Percentiles rank a stretch among this genome's conserved stretches.
These are phyloP conservation scores for Tenthredo amoena DNA, from an alignment of 2,888 invertebrate species.

Conservation along the genomic window DNA sequence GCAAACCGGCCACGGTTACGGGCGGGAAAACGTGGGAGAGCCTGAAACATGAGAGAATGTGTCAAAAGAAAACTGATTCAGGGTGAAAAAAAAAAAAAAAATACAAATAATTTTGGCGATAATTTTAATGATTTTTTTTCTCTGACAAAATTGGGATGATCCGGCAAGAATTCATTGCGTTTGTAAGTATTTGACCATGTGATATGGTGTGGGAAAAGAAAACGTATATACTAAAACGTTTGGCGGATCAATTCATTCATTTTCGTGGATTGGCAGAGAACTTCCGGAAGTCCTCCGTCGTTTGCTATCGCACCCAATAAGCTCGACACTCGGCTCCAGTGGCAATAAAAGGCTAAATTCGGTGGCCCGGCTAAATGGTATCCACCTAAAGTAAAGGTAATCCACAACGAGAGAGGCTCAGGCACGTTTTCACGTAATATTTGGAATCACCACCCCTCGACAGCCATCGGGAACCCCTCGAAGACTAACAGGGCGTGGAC, in stretches of 20 bases:
- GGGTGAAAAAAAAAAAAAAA: background rate
- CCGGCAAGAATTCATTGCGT: background rate
- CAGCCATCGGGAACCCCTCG: conserved; percentile 36
- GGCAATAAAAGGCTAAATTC: conserved; percentile 54
- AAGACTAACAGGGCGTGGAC: conserved; percentile 32
- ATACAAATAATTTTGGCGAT: background rate
- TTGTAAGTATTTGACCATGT: background rate
- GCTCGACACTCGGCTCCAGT: conserved; percentile 49
- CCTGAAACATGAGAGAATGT: conserved; percentile 81
- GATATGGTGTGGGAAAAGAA: background rate
- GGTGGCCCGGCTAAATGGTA: conserved; percentile 50
- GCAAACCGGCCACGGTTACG: conserved; percentile 89
- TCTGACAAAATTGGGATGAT: background rate
- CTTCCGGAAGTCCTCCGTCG: background rate
- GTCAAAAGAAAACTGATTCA: background rate
- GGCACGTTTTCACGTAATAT: conserved; percentile 53
- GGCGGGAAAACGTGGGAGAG: conserved; percentile 90
- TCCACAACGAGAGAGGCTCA: conserved; percentile 51
- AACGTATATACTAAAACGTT: background rate
- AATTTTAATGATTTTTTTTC: background rate
- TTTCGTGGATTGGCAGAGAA: conserved; percentile 34
- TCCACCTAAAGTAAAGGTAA: conserved; percentile 50
- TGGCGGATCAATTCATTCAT: conserved; percentile 18
- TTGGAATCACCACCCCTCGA: conserved; percentile 47
- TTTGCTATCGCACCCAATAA: conserved; percentile 43